A percentile compares a stretch with the other conserved stretches of the same genome.
Conservation (phyloP, 2,113 vertebrate species). For the Mungos mungo region DNA sequence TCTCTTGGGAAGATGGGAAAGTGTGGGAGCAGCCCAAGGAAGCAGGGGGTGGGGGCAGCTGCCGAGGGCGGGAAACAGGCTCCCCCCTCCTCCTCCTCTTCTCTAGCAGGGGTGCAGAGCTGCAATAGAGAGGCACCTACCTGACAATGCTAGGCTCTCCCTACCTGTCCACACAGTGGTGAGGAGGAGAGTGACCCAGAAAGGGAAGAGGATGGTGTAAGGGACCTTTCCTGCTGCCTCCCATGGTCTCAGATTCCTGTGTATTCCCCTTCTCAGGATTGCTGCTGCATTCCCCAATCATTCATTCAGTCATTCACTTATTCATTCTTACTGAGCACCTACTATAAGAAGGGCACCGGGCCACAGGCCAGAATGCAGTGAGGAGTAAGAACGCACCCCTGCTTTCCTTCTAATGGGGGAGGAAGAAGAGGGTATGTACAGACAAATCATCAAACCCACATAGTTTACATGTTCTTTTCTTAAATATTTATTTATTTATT, state of each 20-base stretch:
- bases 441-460: background rate
- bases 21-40: background rate
- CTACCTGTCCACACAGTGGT: background rate
- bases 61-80: too few species aligned
- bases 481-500: too few species aligned
- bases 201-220: too few species aligned
- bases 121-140: background rate
- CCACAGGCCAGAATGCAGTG: background rate
- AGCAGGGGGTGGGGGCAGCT: background rate
- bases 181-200: background rate
- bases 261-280: background rate
- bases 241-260: background rate
- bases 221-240: background rate
- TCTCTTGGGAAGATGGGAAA: background rate
- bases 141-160: too few species aligned
- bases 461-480: background rate
- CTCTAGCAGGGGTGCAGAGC: background rate
- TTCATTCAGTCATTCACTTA: background rate
- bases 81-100: background rate
- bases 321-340: background rate
- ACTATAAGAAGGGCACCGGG: background rate
- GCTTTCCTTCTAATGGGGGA: background rate
- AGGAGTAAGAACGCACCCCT: background rate
- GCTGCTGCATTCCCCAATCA: background rate
- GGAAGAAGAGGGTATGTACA: background rate